Conservation (phyloP, 2,113 vertebrate species). For the Nothocercus julius region DNA sequence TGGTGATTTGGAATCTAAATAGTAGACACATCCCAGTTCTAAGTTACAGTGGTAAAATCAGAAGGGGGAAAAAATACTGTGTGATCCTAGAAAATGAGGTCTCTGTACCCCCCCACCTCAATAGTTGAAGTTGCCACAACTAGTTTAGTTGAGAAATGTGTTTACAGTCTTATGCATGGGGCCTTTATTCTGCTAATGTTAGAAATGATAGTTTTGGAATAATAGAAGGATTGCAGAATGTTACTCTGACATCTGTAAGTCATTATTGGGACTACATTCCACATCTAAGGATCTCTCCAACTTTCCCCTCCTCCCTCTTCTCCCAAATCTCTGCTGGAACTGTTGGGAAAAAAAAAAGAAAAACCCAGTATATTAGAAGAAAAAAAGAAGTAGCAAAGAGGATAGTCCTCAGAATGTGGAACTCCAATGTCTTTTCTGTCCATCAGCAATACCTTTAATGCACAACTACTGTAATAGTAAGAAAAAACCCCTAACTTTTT, state of each 20-base stretch:
- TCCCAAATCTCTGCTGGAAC: neutral
- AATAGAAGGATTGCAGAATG: conserved; percentile 24
- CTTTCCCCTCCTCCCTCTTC: neutral
- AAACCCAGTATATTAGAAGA: neutral
- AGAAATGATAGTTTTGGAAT: conserved; percentile 38
- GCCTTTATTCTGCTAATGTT: conserved; percentile 22
- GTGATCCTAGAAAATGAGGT: neutral
- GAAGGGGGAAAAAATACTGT: neutral
- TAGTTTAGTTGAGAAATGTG: neutral
- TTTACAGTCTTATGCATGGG: conserved; percentile 20
- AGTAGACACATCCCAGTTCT: neutral
- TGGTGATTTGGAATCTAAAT: neutral
- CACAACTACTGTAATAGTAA: neutral
- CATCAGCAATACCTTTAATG: conserved; percentile 3
- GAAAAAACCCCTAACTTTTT: neutral
- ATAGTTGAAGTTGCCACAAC: neutral
- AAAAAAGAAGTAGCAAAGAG: neutral
- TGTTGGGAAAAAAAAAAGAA: neutral
- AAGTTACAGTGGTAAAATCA: neutral
- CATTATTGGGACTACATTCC: conserved; percentile 44
- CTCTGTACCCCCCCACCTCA: neutral
- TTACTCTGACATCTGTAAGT: conserved; percentile 40
- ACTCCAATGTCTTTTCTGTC: neutral
- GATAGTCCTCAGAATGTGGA: neutral
- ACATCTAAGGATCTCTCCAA: neutral